Percentiles rank a stretch among this genome's conserved stretches.
phyloP scores from a whole-genome alignment of 2,888 invertebrate genomes.

The Phengaris arion region DNA sequence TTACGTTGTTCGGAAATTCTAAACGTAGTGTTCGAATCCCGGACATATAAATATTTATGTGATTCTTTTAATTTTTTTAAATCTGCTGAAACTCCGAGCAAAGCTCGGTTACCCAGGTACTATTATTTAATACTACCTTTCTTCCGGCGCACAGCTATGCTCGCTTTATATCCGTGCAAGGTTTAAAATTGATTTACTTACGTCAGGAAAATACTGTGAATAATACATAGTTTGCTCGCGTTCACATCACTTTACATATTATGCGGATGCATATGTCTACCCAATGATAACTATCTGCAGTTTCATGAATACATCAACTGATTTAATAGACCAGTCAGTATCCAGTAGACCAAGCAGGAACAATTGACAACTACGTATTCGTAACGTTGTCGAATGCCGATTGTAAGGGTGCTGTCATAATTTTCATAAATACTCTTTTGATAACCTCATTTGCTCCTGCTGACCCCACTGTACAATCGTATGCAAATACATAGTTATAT shows the following conservation, averaged over 20 bases:
- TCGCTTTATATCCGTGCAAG: slow-evolving; percentile 3
- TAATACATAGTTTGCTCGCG: not conserved
- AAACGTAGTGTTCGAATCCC: too few relatives aligned
- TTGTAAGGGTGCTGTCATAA: too few relatives aligned
- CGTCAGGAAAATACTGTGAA: slow-evolving; percentile 6
- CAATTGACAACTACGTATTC: too few relatives aligned
- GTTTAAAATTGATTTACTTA: slow-evolving; percentile 11
- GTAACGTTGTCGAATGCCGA: too few relatives aligned
- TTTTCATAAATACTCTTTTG: too few relatives aligned
- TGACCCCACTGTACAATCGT: too few relatives aligned
- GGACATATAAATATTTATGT: too few relatives aligned
- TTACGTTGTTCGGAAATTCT: too few relatives aligned
- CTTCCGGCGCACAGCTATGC: not conserved
- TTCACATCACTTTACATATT: not conserved
- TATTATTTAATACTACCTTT: not conserved
- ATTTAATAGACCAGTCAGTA: not conserved
- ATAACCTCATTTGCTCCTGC: too few relatives aligned
- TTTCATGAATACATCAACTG: not conserved
- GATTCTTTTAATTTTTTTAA: too few relatives aligned
- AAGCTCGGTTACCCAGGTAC: too few relatives aligned
- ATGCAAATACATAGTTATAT: not conserved
- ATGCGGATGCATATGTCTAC: not conserved
- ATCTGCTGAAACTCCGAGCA: too few relatives aligned
- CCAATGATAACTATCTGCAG: not conserved
- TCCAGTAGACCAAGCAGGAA: not conserved